Conservation (phyloP, 92 coral and sea anemone species). For the Paragorgia papillata region DNA sequence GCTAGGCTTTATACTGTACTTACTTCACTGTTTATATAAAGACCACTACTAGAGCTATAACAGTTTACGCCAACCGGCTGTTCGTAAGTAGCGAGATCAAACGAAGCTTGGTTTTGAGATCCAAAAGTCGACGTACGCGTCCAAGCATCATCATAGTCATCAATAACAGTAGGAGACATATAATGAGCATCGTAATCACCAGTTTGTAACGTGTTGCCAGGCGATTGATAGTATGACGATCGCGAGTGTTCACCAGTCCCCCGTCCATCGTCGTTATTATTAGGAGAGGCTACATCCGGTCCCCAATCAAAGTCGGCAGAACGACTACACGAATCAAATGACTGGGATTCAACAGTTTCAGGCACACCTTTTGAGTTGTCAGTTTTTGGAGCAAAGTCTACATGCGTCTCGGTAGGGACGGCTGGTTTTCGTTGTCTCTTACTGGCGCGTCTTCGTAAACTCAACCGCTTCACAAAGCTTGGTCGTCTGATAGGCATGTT, state of each 20-base stretch:
- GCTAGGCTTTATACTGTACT: neutral
- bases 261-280: conserved; percentile 1
- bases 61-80: neutral
- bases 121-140: conserved; percentile 12
- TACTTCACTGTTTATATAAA: neutral
- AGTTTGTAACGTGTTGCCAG: neutral
- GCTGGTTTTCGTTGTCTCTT: neutral
- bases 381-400: neutral
- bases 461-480: conserved; percentile 13
- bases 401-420: neutral
- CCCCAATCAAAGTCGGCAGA: conserved; percentile 3
- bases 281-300: conserved; percentile 5
- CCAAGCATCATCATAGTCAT: conserved; percentile 27
- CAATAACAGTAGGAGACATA: conserved; percentile 13
- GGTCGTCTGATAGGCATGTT: neutral
- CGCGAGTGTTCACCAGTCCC: neutral
- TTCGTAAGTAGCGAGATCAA: conserved; percentile 1
- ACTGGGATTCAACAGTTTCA: neutral
- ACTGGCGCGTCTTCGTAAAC: conserved; percentile 16
- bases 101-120: neutral
- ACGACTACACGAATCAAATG: conserved; percentile 31
- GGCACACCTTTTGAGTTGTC: neutral
- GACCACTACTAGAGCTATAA: conserved; percentile 15
- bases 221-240: conserved; percentile 25
- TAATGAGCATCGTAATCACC: conserved; percentile 15